Percentiles rank a stretch among this genome's conserved stretches.
phyloP scores from a whole-genome alignment of 2,888 invertebrate species.

The Amphipoea oculea region DNA sequence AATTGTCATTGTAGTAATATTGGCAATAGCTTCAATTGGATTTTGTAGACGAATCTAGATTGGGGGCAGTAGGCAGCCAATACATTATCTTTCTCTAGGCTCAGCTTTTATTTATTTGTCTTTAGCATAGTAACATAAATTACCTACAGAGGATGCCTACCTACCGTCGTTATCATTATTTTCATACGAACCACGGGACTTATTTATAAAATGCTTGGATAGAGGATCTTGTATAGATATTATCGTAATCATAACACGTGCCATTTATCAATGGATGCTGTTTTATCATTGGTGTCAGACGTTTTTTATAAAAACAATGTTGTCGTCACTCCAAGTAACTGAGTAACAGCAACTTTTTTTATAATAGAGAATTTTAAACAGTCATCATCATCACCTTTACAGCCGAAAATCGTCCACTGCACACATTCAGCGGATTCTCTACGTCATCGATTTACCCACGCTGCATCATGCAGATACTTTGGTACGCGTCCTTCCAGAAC shows the following conservation, averaged over 20 bases:
- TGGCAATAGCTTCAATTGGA: too few species aligned
- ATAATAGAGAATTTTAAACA: neutral
- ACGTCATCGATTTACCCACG: neutral
- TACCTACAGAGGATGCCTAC: neutral
- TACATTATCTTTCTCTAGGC: neutral
- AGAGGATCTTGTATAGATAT: neutral
- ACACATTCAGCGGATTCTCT: neutral
- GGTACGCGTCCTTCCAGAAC: neutral
- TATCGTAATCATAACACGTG: neutral
- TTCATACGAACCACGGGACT: constrained; percentile 6
- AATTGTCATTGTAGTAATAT: neutral
- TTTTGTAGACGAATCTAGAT: neutral
- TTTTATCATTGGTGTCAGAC: constrained; percentile 1
- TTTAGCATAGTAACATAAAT: neutral
- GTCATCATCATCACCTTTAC: neutral
- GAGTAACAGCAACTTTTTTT: neutral
- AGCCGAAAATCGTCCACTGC: neutral
- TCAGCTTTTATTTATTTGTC: neutral
- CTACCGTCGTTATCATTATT: constrained; percentile 1
- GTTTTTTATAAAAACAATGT: neutral
- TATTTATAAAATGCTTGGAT: neutral
- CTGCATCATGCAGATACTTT: too few species aligned
- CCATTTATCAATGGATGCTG: constrained; percentile 16
- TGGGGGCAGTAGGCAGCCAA: neutral
- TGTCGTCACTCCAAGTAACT: too few species aligned